Percentiles rank a stretch among this genome's conserved stretches.
phyloP scores from a whole-genome alignment of 2,113 vertebrate species.

The Copsychus sechellarum region DNA sequence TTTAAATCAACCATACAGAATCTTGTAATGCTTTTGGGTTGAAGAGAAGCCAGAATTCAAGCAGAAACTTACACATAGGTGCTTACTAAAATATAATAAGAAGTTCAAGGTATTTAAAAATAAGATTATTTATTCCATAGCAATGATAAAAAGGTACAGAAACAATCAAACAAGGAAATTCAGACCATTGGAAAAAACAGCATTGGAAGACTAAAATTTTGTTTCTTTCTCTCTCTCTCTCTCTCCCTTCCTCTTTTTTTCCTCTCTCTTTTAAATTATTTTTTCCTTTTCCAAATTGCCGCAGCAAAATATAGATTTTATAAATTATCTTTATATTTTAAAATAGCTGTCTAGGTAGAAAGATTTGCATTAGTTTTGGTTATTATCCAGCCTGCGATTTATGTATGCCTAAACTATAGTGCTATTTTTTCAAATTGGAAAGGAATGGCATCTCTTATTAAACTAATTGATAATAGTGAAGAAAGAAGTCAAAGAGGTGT shows the following conservation, averaged over 20 bases:
- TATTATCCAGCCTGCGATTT: neutral
- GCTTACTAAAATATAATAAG: neutral
- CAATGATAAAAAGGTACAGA: neutral
- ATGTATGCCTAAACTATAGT: neutral
- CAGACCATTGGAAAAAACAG: neutral
- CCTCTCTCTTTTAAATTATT: accelerated
- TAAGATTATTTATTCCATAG: neutral
- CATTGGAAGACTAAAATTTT: neutral
- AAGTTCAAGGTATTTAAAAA: neutral
- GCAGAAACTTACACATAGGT: neutral
- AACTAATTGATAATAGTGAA: neutral
- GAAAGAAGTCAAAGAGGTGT: neutral
- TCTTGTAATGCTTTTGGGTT: neutral
- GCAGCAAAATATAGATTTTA: neutral
- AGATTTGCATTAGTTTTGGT: neutral
- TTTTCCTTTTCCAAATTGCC: neutral
- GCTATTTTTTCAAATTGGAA: neutral
- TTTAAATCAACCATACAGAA: neutral
- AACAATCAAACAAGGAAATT: neutral
- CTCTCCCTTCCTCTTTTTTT: too few species aligned
- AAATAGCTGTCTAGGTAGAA: neutral
- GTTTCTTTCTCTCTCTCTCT: neutral
- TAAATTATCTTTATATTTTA: neutral
- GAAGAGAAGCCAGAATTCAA: neutral
- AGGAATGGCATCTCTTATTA: neutral